Base-by-base conservation (phyloP, 1,140 invertebrate genomes). In the Cydia fagiglandana region DNA sequence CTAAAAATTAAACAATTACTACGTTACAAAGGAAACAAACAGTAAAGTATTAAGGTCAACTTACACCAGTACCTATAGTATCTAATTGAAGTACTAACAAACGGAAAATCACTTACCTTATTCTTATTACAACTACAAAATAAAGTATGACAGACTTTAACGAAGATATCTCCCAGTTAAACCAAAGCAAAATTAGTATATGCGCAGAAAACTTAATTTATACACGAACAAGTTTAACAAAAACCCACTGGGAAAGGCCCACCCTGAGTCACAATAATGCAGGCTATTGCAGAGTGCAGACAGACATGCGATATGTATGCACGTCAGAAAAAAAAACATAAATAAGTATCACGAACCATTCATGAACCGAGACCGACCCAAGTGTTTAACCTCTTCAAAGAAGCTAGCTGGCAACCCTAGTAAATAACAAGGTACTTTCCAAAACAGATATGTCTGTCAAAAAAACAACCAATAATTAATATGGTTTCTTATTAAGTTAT, bases 241-340 rank as follows among this genome's bases (percentile, higher is more conserved):
- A 53, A 73, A 53, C 15, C 34, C n/a, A 38, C 30, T 20, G n/a
- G 30, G 66, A 38, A 70, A 70, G 34, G 66, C 66, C 66, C 66
- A 53, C 47, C 45, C 73, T 74, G 47, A 74, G 53, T 74, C 73
- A 74, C 45, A 74, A 38, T 45, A 73, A n/a, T 15, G 38, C 70
- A 73, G 24, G 6, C 4, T 13, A 10, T 24, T 24, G 24, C 24
- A 24, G 24, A 24, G 24, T 24, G 24, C 30, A 30, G 30, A 34
- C 10, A 73, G 73, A 73, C 73, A 47, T 47, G 47, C 38, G 34
- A 38, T 38, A 66, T 66, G 28, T 64, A 68, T 15, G 30, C 15
- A 70, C 66, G 30, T 70, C 30, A 70, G 2, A 38, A 68, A 38
- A 70, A 70, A 38, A 70, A 70, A 70, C n/a, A 70, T 45, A 70